Evolutionary conservation across 2,797 vertebrate species (phyloP).

Genomic region (Pachyuromys duprasi): DNA sequence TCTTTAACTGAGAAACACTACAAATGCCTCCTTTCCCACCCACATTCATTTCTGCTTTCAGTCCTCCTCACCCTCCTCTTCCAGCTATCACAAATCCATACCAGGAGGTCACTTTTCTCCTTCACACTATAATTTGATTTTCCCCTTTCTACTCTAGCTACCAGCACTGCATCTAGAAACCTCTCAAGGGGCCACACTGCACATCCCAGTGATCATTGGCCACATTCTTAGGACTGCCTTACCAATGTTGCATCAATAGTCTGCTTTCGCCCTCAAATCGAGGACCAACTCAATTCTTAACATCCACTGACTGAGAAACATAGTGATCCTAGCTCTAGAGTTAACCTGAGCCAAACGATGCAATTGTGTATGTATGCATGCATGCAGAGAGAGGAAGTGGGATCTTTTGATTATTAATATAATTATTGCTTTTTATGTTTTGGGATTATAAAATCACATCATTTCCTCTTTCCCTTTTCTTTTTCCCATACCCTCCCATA

Average conservation of each 20-base stretch:
- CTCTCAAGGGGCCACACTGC: background rate
- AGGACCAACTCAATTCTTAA: background rate
- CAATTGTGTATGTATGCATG: background rate
- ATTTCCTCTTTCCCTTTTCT: background rate
- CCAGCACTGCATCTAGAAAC: background rate
- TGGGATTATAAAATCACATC: background rate
- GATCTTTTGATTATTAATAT: background rate
- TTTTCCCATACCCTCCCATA: no score
- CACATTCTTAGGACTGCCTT: background rate
- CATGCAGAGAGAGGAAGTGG: background rate
- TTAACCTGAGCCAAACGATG: background rate
- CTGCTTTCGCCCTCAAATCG: background rate
- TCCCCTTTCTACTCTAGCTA: background rate
- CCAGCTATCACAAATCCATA: background rate
- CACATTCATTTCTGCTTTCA: background rate
- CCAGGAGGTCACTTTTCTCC: background rate
- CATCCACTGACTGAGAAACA: background rate
- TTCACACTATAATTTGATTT: background rate
- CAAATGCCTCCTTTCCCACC: background rate
- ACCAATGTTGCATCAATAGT: background rate
- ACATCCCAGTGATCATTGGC: background rate
- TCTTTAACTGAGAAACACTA: background rate
- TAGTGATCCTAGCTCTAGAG: background rate
- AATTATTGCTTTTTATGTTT: background rate
- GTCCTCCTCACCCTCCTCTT: background rate